A percentile compares a stretch with the other conserved stretches of the same genome.
Evolutionary conservation across 2,797 vertebrate species (phyloP).

Genomic region (Sitta carolinensis): DNA sequence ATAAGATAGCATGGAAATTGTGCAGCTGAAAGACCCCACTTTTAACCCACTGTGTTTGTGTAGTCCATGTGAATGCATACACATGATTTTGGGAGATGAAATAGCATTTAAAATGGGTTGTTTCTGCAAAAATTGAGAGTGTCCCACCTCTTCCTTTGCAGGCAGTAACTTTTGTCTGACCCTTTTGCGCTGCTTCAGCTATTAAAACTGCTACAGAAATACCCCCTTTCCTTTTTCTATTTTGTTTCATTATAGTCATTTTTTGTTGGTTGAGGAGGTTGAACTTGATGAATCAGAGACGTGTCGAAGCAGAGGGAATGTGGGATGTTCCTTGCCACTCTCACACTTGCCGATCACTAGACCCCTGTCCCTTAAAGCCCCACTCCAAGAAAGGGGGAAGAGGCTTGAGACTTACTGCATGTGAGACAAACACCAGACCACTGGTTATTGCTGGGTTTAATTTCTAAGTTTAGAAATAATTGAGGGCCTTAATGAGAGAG

Average conservation of each 20-base stretch:
- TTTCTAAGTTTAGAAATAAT: slow-evolving; percentile 47
- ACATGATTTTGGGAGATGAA: not conserved
- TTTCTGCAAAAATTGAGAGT: not conserved
- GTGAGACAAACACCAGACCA: not conserved
- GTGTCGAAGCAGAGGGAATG: not conserved
- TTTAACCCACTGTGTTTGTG: not conserved
- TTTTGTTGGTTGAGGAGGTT: not conserved
- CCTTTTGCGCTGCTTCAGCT: not conserved
- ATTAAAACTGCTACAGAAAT: not conserved
- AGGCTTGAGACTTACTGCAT: not conserved
- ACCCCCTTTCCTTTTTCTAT: not conserved
- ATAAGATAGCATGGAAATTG: not conserved
- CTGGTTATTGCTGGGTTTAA: not conserved
- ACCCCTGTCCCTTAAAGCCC: not conserved
- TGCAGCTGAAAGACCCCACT: not conserved
- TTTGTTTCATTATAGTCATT: not conserved
- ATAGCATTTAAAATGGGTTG: not conserved
- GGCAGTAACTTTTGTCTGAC: not conserved
- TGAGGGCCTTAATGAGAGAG: not conserved
- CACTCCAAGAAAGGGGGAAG: not conserved
- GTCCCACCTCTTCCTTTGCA: not conserved
- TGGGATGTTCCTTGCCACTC: not conserved
- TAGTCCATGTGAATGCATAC: not conserved
- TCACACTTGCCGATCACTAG: not conserved
- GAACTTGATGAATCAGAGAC: not conserved